Evolutionary conservation across 1,140 invertebrate genomes (phyloP), one percentile per base, ranked within the genome.

Genomic region (Drosophila murphyi): DNA sequence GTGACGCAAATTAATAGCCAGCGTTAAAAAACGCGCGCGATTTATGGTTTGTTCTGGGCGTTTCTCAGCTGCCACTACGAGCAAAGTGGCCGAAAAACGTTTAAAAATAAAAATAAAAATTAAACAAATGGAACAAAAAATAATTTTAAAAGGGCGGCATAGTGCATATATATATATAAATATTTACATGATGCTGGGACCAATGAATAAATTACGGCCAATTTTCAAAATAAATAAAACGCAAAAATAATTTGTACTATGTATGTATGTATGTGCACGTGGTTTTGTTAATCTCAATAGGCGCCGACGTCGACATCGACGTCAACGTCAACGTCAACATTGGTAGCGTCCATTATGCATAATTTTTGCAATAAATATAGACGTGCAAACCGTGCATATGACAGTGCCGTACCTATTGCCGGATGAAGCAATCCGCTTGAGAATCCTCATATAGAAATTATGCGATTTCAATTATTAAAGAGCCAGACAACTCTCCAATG

Each of bases 191-290:
- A 78, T 75, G 47, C 60, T 67, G 76, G 72, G 82, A 87, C 71
- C 87, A 87, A 82, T 87, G 82, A 87, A 87, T 87, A 87, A 87
- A 87, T 87, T 87, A 87, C 57, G 82, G 76, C 72, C 82, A 87
- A 87, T 87, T 87, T 87, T 87, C 82, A 87, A 87, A 87, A 87
- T 87, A 87, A 87, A 87, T 87, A 87, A 87, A 87, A 88, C 78
- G 79, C 65, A 88, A 88, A 87, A 88, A 82, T 88, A 87, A 87
- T 87, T 82, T 87, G 79, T 87, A 77, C 6, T n/a, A n/a, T 43
- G 10, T 43, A 43, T 83, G 56, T 69, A 56, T 43, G 4, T 41
- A 10, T 41, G 10, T 43, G 39, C 68, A 65, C 62, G 80, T 64
- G 80, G 80, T 82, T 82, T 82, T 41, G 41, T 3, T 39, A 69